Evolutionary conservation across 2,797 vertebrate genomes (phyloP).

Genomic region (Enoplosus armatus): DNA sequence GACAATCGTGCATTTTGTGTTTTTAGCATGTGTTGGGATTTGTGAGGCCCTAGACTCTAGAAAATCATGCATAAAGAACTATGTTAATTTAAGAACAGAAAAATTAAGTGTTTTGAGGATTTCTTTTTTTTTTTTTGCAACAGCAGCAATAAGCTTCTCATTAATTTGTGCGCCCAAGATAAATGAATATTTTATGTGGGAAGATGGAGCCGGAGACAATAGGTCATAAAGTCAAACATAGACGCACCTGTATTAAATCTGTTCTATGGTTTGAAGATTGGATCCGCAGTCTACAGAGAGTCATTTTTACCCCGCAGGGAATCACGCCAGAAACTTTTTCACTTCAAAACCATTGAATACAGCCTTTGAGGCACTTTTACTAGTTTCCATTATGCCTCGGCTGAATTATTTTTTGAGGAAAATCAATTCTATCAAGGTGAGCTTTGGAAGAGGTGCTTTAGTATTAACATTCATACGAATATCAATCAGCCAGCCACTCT

Average conservation of each 20-base stretch:
- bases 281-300: slow-evolving; percentile 40
- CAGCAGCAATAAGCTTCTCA: slow-evolving; percentile 51
- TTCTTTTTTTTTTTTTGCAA: no score
- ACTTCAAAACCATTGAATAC: slow-evolving; percentile 56
- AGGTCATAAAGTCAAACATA: slow-evolving; percentile 60
- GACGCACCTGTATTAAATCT: slow-evolving; percentile 57
- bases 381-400: slow-evolving; percentile 50
- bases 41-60: slow-evolving; percentile 12
- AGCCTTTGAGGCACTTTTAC: slow-evolving; percentile 51
- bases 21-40: slow-evolving; percentile 30
- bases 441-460: slow-evolving; percentile 40
- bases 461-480: slow-evolving; percentile 56
- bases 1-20: slow-evolving; percentile 4
- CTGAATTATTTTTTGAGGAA: slow-evolving; percentile 46
- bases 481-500: slow-evolving; percentile 42
- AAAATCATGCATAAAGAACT: slow-evolving; percentile 6
- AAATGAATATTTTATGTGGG: slow-evolving; percentile 60
- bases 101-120: slow-evolving; percentile 50
- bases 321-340: slow-evolving; percentile 41
- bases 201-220: slow-evolving; percentile 54
- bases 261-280: slow-evolving; percentile 52
- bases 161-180: slow-evolving; percentile 45
- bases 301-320: slow-evolving; percentile 46
- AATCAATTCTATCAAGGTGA: slow-evolving; percentile 62
- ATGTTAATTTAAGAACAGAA: slow-evolving; percentile 39